phyloP scores from a whole-genome alignment of 2,888 invertebrate species.

The Amitus sp. region DNA sequence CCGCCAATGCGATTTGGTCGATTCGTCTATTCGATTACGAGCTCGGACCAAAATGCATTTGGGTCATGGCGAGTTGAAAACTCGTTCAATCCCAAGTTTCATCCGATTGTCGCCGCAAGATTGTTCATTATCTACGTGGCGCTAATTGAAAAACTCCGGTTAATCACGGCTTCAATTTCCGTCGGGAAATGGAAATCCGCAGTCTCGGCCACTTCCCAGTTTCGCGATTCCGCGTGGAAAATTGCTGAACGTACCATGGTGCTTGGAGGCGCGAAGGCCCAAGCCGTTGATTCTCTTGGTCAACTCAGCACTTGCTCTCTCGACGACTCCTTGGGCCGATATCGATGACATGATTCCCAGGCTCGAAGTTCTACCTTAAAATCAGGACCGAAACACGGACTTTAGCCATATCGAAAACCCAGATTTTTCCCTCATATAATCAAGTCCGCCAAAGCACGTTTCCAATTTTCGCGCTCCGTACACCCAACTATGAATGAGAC shows the following conservation, averaged over 20 bases:
- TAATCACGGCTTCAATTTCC: not conserved
- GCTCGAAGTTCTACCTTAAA: slow-evolving; percentile 15
- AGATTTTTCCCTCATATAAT: not conserved
- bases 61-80: not conserved
- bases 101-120: not conserved
- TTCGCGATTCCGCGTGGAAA: not conserved
- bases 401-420: slow-evolving; percentile 1
- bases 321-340: slow-evolving; percentile 90
- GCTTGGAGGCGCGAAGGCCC: slow-evolving; percentile 74
- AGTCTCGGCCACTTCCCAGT: not conserved
- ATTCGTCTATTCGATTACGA: not conserved
- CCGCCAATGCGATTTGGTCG: not conserved
- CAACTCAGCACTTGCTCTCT: slow-evolving; percentile 89
- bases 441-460: not conserved
- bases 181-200: not conserved
- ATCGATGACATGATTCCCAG: slow-evolving; percentile 77
- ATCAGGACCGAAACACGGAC: not conserved
- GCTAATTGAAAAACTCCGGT: not conserved
- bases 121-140: not conserved
- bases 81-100: not conserved
- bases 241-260: slow-evolving; percentile 54
- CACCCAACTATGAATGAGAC: not conserved
- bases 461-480: not conserved
- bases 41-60: not conserved
- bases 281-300: slow-evolving; percentile 89